Conservation (phyloP, 2,113 vertebrate genomes). For the Mus musculus region DNA sequence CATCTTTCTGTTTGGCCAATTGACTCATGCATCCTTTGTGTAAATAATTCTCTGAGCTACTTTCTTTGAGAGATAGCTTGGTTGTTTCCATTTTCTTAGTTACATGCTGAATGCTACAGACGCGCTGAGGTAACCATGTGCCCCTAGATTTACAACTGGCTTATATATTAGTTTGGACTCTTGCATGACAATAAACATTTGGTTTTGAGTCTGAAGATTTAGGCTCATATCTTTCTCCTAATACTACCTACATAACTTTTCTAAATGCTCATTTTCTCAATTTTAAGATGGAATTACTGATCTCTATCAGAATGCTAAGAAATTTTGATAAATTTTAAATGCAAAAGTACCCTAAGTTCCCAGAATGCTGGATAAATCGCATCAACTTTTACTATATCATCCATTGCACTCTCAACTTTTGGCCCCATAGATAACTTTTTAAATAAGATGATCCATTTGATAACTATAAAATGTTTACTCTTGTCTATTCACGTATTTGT, state of each 20-base stretch:
- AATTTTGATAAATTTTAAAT: not conserved
- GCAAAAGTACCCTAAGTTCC: not conserved
- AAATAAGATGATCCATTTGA: conserved; percentile 70
- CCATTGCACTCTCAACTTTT: conserved; percentile 57
- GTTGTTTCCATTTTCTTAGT: conserved; percentile 35
- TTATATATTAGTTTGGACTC: conserved; percentile 2
- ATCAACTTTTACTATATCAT: not conserved
- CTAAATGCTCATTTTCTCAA: conserved; percentile 21
- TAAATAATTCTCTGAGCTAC: conserved; percentile 31
- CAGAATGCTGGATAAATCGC: conserved; percentile 35
- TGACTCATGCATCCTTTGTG: not conserved
- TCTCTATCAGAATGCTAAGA: not conserved
- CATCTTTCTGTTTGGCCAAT: not conserved
- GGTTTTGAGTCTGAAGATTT: conserved; percentile 55
- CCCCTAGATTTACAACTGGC: not conserved
- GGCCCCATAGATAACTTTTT: conserved; percentile 72
- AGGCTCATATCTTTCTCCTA: not conserved
- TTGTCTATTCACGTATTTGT: conserved; percentile 69
- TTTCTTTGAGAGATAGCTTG: conserved; percentile 37
- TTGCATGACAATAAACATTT: not conserved
- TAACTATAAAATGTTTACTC: conserved; percentile 69
- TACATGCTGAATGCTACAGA: not conserved
- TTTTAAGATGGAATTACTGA: conserved; percentile 51
- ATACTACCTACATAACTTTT: not conserved
- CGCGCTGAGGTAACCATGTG: not conserved